Evolutionary conservation across 2,888 invertebrate species (phyloP).

Genomic region (Callyntrura sp.): DNA sequence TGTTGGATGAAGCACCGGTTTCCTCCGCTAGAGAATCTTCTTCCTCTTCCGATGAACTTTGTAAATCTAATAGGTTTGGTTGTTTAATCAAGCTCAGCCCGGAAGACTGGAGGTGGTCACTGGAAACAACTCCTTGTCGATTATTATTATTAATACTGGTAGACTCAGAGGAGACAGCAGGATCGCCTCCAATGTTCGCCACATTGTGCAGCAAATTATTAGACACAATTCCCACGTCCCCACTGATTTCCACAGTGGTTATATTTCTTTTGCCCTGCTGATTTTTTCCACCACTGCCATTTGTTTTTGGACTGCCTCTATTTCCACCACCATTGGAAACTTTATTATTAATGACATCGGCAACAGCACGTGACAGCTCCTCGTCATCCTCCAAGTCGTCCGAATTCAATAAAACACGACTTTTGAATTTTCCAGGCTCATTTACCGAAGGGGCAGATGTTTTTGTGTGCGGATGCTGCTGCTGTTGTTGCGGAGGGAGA

Average conservation of each 20-base stretch:
- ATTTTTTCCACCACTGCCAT: slow-evolving; percentile 10
- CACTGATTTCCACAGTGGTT: slow-evolving; percentile 81
- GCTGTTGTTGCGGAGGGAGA: slow-evolving; percentile 71
- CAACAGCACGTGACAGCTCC: slow-evolving; percentile 64
- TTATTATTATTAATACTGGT: slow-evolving; percentile 31
- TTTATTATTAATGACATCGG: slow-evolving; percentile 61
- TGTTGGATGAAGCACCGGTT: background rate
- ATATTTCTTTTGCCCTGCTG: slow-evolving; percentile 75
- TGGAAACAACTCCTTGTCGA: slow-evolving; percentile 61
- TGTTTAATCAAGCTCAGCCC: slow-evolving; percentile 73
- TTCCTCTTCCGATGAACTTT: slow-evolving; percentile 46
- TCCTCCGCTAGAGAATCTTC: slow-evolving; percentile 10
- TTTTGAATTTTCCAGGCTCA: slow-evolving; percentile 75
- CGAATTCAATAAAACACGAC: slow-evolving; percentile 75
- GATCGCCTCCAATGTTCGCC: slow-evolving; percentile 12
- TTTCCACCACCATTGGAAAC: slow-evolving; percentile 1
- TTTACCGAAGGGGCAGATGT: slow-evolving; percentile 37
- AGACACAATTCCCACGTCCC: slow-evolving; percentile 81
- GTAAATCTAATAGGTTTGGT: slow-evolving; percentile 52
- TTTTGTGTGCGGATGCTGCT: slow-evolving; percentile 47
- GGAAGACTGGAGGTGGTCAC: slow-evolving; percentile 75
- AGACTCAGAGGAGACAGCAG: background rate
- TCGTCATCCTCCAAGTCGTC: slow-evolving; percentile 78
- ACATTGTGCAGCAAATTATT: slow-evolving; percentile 66
- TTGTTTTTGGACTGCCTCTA: background rate